Conservation (phyloP, 2,888 invertebrate genomes). For the Tinea pellionella region DNA sequence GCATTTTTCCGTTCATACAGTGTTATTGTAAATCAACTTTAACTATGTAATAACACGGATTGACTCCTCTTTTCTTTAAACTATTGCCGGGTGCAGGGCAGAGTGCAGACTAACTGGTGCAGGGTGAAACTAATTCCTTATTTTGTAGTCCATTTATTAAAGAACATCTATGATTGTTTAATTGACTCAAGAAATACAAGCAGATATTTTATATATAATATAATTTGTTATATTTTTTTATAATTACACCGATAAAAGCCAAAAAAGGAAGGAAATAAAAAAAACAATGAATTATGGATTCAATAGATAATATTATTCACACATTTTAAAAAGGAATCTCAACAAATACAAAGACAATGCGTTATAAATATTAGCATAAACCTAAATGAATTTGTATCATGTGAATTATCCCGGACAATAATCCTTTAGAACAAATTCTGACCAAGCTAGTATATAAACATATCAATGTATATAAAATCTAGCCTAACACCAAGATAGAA, state of each 20-base stretch:
- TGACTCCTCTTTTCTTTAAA: background rate
- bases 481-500: slow-evolving; percentile 2
- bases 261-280: background rate
- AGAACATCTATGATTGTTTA: too few relatives aligned
- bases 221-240: too few relatives aligned
- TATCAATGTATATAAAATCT: background rate
- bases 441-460: slow-evolving; percentile 1
- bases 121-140: background rate
- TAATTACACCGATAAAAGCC: too few relatives aligned
- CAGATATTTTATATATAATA: too few relatives aligned
- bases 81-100: too few relatives aligned
- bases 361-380: slow-evolving; percentile 58
- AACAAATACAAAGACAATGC: slow-evolving; percentile 26
- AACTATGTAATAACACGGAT: background rate
- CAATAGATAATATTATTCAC: background rate
- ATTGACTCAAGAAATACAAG: too few relatives aligned
- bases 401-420: slow-evolving; percentile 58
- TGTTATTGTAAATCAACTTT: background rate
- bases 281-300: background rate
- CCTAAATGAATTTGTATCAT: slow-evolving; percentile 32
- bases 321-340: slow-evolving; percentile 9
- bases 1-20: background rate
- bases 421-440: slow-evolving; percentile 44
- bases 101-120: background rate
- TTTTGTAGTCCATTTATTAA: too few relatives aligned